Base-by-base conservation (phyloP, 2,888 invertebrate species). In the Coleophora flavipennella region DNA sequence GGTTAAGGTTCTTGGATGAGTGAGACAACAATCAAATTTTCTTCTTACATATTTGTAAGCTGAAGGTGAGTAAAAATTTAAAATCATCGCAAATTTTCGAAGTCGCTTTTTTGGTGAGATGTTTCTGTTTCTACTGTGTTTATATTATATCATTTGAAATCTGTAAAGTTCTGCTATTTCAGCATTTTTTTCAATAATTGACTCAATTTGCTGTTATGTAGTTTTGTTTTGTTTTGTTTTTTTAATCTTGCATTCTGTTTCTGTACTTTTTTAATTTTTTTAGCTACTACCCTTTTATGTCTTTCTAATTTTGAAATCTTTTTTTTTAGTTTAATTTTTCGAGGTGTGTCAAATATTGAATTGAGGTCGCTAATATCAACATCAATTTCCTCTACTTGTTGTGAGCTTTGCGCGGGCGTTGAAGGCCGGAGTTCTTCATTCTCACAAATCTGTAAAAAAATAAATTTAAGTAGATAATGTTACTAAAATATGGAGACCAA, bases 1-100 rank as follows among this genome's bases (percentile, higher is more conserved):
- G 43, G 8, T 54, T 43, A 2, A 60, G 48, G 48, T 53, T 59
- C 9, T 26, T 35, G 38, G 43, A 43, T 11, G 47, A 8, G 29
- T 35, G 12, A 32, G 12, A 20, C 31, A 32, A 25, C 13, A 13
- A 33, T 26, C 9, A 26, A 32, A 40, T n/a, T 26, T 11, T 8
- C 35, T 25, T 12, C 35, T 35, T 8, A 35, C 35, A 35, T 26
- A 35, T 26, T 35, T 35, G 11, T 35, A 35, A 11, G 26, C 35
- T 2, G 35, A 8, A 3, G 35, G 26, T 10, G 35, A 35, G 26
- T 35, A 35, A 35, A 26, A 35, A 26, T 35, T 35, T 26, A 35
- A 35, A 8, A 26, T 11, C 9, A 38, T 13, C 9, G 35, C 31
- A 12, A 37, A 38, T 35, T 37, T 40, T 26, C 25, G 26, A 3